Percentiles rank a stretch among this genome's conserved stretches.
phyloP scores from a whole-genome alignment of 2,797 vertebrate genomes.

The Molossus molossus region DNA sequence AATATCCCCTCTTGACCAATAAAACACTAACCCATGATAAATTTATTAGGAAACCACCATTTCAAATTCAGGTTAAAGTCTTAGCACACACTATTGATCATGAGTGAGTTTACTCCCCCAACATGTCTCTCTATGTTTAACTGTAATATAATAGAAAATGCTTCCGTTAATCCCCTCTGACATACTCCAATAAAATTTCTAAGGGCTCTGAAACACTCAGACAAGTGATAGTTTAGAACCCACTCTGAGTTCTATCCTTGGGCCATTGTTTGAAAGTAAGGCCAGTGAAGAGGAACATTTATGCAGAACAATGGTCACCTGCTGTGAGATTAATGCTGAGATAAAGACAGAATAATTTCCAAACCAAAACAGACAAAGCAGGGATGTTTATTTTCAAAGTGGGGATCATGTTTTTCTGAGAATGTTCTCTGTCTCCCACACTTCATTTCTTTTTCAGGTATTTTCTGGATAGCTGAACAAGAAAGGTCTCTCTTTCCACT shows the following conservation, averaged over 20 bases:
- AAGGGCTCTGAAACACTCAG: slow-evolving; percentile 67
- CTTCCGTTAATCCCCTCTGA: slow-evolving; percentile 82
- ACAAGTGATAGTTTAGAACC: slow-evolving; percentile 44
- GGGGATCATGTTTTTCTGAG: slow-evolving; percentile 20
- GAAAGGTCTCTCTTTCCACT: neutral
- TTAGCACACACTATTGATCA: slow-evolving; percentile 72
- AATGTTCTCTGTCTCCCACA: neutral
- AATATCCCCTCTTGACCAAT: slow-evolving; percentile 81
- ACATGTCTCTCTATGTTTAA: slow-evolving; percentile 79
- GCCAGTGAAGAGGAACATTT: slow-evolving; percentile 30
- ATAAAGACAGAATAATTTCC: slow-evolving; percentile 34
- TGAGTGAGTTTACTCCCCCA: slow-evolving; percentile 74
- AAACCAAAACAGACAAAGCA: slow-evolving; percentile 50
- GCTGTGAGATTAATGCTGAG: slow-evolving; percentile 53
- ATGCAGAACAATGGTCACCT: slow-evolving; percentile 39
- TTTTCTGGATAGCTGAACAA: neutral
- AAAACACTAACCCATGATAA: slow-evolving; percentile 79
- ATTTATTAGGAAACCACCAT: slow-evolving; percentile 77
- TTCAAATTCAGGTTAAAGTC: slow-evolving; percentile 83
- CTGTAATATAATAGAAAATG: slow-evolving; percentile 77
- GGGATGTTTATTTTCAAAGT: slow-evolving; percentile 63
- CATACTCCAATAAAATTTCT: slow-evolving; percentile 72
- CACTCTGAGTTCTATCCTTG: neutral
- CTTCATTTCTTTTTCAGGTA: slow-evolving; percentile 26
- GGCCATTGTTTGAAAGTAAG: slow-evolving; percentile 61